These are phyloP conservation scores for Choristoneura fumiferana DNA, from an alignment of 1,140 invertebrate genomes.

Conservation along the genomic window DNA sequence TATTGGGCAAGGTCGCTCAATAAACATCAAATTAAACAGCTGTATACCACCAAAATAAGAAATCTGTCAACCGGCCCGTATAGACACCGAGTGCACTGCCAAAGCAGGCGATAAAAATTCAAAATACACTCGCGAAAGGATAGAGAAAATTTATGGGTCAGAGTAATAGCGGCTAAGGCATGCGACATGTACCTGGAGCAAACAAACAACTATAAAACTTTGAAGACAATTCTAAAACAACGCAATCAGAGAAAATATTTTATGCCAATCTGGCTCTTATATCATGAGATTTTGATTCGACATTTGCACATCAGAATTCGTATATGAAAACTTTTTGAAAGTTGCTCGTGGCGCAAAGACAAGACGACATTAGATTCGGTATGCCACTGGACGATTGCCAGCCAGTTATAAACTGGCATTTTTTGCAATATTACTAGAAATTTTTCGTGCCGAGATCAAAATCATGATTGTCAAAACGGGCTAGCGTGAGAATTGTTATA, in stretches of 20 bases:
- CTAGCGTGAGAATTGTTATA: background rate
- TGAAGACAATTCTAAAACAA: background rate
- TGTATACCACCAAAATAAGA: conserved; percentile 4
- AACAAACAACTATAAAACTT: conserved; percentile 15
- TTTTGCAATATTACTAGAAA: conserved; percentile 8
- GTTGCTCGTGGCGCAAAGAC: background rate
- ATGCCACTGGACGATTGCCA: conserved; percentile 10
- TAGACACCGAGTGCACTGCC: conserved; percentile 1
- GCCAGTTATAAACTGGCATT: conserved; percentile 8
- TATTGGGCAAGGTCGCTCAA: too few relatives aligned
- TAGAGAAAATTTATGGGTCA: background rate
- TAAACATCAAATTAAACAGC: background rate
- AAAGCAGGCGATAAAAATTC: background rate
- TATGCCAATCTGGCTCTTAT: background rate
- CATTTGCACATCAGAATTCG: background rate
- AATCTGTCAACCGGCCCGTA: conserved; percentile 1
- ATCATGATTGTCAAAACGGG: conserved; percentile 2
- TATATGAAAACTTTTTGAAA: background rate
- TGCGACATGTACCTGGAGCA: background rate
- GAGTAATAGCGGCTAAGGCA: background rate
- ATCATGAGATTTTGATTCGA: background rate
- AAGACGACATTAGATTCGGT: conserved; percentile 17
- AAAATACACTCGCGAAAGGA: background rate
- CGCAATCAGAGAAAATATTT: background rate
- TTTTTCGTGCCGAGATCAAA: conserved; percentile 2